A percentile compares a stretch with the other conserved stretches of the same genome.
Conservation (phyloP, 1,140 invertebrate genomes). For the Drosophila repleta region DNA sequence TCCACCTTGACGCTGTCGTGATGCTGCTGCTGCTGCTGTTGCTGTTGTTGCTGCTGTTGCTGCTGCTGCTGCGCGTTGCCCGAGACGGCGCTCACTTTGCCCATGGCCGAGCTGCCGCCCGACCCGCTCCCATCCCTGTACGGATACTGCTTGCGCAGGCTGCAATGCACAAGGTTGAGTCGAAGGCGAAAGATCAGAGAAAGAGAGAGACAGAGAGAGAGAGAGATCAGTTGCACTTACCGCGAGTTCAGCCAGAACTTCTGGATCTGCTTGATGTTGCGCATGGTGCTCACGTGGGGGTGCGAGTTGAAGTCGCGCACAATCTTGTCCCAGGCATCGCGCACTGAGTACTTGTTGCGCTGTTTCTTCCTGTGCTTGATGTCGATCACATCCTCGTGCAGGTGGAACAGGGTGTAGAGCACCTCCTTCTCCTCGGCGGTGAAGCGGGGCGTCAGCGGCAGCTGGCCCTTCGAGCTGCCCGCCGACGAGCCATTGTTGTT, state of each 20-base stretch:
- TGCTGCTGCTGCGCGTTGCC: constrained; percentile 27
- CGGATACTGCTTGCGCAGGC: constrained; percentile 82
- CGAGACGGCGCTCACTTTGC: constrained; percentile 37
- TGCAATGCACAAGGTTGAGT: constrained; percentile 20
- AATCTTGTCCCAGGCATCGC: constrained; percentile 82
- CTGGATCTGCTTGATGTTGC: constrained; percentile 82
- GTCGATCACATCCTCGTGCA: constrained; percentile 82
- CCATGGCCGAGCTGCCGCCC: constrained; percentile 36
- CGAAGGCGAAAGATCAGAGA: neutral
- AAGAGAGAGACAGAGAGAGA: neutral
- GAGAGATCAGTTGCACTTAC: constrained; percentile 42
- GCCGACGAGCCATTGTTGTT: constrained; percentile 31
- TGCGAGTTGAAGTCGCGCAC: constrained; percentile 79
- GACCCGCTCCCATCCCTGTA: constrained; percentile 57
- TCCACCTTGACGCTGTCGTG: constrained; percentile 72
- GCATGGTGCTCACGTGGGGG: constrained; percentile 69
- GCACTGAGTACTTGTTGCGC: constrained; percentile 78
- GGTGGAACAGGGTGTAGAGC: constrained; percentile 73
- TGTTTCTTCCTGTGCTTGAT: constrained; percentile 80
- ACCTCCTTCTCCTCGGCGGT: constrained; percentile 81
- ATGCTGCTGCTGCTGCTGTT: constrained; percentile 51
- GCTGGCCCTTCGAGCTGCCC: constrained; percentile 47
- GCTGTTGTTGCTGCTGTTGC: constrained; percentile 34
- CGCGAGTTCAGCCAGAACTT: constrained; percentile 83
- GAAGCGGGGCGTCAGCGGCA: constrained; percentile 77